Conservation (phyloP, 2,888 invertebrate species). For the Metellina segmentata region DNA sequence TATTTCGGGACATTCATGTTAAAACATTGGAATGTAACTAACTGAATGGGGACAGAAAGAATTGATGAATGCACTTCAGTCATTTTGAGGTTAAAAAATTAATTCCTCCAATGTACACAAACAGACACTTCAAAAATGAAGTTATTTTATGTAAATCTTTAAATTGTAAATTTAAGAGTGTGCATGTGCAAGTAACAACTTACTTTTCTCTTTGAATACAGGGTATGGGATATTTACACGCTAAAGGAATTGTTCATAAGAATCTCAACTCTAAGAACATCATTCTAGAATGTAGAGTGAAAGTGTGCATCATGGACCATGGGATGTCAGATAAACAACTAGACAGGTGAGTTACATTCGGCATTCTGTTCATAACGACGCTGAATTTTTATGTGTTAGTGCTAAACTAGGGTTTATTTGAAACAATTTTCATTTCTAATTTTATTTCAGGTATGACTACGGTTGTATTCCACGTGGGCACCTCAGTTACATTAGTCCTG, state of each 20-base stretch:
- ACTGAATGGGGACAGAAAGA: too few species aligned
- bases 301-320: constrained; percentile 82
- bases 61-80: too few species aligned
- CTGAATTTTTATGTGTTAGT: background rate
- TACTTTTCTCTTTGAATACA: constrained; percentile 68
- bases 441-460: constrained; percentile 79
- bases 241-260: constrained; percentile 82
- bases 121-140: too few species aligned
- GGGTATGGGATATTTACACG: constrained; percentile 82
- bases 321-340: constrained; percentile 79
- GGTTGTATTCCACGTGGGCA: constrained; percentile 80
- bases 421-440: background rate
- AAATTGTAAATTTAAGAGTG: too few species aligned
- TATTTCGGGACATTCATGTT: too few species aligned
- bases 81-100: too few species aligned
- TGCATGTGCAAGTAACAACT: background rate
- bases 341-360: constrained; percentile 79
- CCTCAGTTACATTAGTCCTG: constrained; percentile 80
- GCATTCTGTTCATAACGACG: background rate
- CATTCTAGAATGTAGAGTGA: constrained; percentile 81
- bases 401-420: background rate
- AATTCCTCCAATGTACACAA: too few species aligned
- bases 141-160: too few species aligned
- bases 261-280: constrained; percentile 82
- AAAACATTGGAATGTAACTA: too few species aligned